A percentile compares a stretch with the other conserved stretches of the same genome.
These are phyloP conservation scores for Oreochromis spilurus DNA, from an alignment of 2,113 vertebrate genomes.

Conservation along the genomic window DNA sequence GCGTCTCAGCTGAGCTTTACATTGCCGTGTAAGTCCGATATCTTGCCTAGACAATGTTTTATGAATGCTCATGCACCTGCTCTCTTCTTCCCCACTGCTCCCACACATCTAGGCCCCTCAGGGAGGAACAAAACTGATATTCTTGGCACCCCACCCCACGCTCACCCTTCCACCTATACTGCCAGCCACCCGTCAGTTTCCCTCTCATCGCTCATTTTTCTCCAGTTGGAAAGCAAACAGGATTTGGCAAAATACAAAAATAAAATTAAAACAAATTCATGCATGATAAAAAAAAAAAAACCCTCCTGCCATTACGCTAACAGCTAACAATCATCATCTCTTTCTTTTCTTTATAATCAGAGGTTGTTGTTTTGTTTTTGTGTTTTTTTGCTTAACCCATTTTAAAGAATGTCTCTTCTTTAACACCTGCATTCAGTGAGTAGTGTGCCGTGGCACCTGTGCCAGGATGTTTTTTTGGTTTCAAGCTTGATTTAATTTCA, in stretches of 20 bases:
- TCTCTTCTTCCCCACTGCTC: conserved; percentile 27
- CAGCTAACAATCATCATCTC: background rate
- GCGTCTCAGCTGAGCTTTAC: background rate
- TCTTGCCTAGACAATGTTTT: conserved; percentile 59
- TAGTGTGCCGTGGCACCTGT: conserved; percentile 16
- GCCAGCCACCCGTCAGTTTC: conserved; percentile 4
- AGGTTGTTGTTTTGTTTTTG: background rate
- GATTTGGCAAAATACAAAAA: background rate
- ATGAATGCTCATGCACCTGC: conserved; percentile 71
- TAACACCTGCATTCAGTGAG: background rate
- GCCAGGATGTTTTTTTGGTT: conserved; percentile 34
- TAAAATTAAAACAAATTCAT: background rate
- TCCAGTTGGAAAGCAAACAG: conserved; percentile 10
- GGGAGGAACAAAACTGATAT: conserved; percentile 40
- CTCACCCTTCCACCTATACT: background rate
- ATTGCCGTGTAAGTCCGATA: background rate
- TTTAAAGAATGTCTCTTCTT: background rate
- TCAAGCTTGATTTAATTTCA: conserved; percentile 9
- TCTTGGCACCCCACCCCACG: background rate
- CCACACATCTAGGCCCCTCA: conserved; percentile 39
- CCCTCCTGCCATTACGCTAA: background rate
- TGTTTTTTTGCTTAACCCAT: background rate
- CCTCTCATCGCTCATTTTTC: background rate
- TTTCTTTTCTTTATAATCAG: background rate
- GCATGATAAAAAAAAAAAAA: background rate